Evolutionary conservation across 2,797 vertebrate species (phyloP), one percentile per base, ranked within the genome.

Genomic region (Spinibarbus caldwelli): DNA sequence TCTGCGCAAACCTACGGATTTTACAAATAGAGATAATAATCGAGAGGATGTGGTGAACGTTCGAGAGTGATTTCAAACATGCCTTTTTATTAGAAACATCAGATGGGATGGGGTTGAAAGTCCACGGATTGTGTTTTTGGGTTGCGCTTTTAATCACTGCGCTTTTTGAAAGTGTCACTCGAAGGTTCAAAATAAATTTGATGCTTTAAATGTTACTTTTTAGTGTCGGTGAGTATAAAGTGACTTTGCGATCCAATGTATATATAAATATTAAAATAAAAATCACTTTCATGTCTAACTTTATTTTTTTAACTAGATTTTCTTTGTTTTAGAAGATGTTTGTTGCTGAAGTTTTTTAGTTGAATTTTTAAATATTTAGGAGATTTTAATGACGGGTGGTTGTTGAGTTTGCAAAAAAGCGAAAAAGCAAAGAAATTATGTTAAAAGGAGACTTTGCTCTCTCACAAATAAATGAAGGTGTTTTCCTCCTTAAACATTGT

Each of bases 1-100:
- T 96, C n/a, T 38, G 87, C 73, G 59, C 85, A 89, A 92, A 92
- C 95, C 92, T 91, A 94, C 94, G 95, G 94, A 93, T 96, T 96
- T 95, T 95, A 95, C 94, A 95, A 96, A 96, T 96, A 92, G 94
- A 94, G 94, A 94, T 94, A 95, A 96, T 96, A 96, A 97, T 96
- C 96, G 96, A 92, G 88, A 92, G 91, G 91, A 94, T 91, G 90
- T 89, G 67, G 64, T 72, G 70, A 43, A 83, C 80, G 88, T 91
- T 86, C 87, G 45, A 80, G 49, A 89, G 86, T 45, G 12, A 80
- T 93, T 95, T 94, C 90, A 91, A 91, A 94, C 93, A 88, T 93
- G 92, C 92, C 95, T 94, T 94, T 95, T 94, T 93, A 92, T 92
- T 93, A 54, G 68, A 91, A 90, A 88, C 64, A 88, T 87, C 75